Evolutionary conservation across 2,113 vertebrate genomes (phyloP), one percentile per base, ranked within the genome.

Genomic region (Herpetotheres cachinnans): DNA sequence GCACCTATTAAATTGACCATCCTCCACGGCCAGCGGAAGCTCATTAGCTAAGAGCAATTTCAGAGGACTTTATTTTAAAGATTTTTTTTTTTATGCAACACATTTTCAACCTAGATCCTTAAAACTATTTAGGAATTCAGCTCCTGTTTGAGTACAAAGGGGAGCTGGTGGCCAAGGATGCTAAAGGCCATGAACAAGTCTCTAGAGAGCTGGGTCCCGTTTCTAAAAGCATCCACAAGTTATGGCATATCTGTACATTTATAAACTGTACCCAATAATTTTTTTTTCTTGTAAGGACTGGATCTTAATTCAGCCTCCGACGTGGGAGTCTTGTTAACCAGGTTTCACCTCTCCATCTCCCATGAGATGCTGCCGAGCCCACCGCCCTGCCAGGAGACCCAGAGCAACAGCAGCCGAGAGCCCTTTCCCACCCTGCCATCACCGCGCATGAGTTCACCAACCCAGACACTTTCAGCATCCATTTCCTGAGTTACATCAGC

Each of bases 391-490:
- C 4, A 1, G 49, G 65, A 49, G 18, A 85, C 32, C 44, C 47
- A 42, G 15, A 11, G 69, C n/a, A 17, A 36, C 25, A 3, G 1
- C 76, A 54, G 77, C 54, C 17, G 1, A 38, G 12, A 44, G 19
- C 49, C 27, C 63, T 18, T 50, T 65, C 56, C 71, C 58, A 66
- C 32, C 49, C 56, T 38, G 19, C 10, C 78, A 71, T 34, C 15
- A 1, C 42, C 1, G 0, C n/a, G 15, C 71, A 2, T 0, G 8
- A 38, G 11, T 8, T 72, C 65, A 30, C 46, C 46, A 54, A 3
- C 38, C 34, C n/a, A 10, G 24, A 11, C 9, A 9, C 40, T 21
- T n/a, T 1, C 6, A 14, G 30, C 5, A 20, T 5, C 40, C 40
- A 1, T 36, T 55, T 54, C 27, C 46, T 15, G 52, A 18, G 59